Conservation (phyloP, 2,797 vertebrate genomes). For the Nyctibius grandis region DNA sequence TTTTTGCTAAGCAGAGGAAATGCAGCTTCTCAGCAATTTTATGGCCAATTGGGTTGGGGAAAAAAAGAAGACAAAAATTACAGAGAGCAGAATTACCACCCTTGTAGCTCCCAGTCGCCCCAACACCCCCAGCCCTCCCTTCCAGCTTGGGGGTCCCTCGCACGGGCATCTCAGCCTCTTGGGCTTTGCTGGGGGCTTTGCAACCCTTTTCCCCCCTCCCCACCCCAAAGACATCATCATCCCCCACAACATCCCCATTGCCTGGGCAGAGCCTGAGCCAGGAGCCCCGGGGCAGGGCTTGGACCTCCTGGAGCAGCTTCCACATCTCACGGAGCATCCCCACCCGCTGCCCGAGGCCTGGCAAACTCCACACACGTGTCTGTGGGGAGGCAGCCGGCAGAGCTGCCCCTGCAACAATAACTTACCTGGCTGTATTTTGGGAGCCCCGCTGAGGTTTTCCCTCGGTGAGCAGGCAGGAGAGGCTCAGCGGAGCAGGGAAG, state of each 20-base stretch:
- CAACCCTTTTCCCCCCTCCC: neutral
- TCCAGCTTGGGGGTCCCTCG: neutral
- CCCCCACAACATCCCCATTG: neutral
- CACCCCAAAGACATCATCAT: fast-evolving
- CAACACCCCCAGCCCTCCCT: neutral
- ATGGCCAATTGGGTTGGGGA: conserved; percentile 23
- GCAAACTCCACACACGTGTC: fast-evolving
- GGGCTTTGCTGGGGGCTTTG: neutral
- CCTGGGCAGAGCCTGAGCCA: neutral
- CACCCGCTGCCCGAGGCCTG: neutral
- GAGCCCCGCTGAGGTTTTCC: neutral
- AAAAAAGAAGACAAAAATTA: neutral
- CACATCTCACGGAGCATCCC: neutral
- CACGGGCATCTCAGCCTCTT: neutral
- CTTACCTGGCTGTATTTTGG: fast-evolving
- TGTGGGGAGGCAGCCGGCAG: fast-evolving
- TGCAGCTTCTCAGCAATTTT: conserved; percentile 50
- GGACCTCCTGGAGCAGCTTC: neutral
- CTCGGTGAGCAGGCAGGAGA: fast-evolving
- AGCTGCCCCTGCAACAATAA: too few relatives aligned
- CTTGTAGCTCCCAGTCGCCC: neutral
- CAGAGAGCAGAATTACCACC: neutral
- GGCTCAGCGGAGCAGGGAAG: neutral
- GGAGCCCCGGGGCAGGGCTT: fast-evolving
- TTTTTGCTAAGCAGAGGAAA: conserved; percentile 22